Evolutionary conservation across 2,888 invertebrate genomes (phyloP).

Genomic region (Biston betularia): DNA sequence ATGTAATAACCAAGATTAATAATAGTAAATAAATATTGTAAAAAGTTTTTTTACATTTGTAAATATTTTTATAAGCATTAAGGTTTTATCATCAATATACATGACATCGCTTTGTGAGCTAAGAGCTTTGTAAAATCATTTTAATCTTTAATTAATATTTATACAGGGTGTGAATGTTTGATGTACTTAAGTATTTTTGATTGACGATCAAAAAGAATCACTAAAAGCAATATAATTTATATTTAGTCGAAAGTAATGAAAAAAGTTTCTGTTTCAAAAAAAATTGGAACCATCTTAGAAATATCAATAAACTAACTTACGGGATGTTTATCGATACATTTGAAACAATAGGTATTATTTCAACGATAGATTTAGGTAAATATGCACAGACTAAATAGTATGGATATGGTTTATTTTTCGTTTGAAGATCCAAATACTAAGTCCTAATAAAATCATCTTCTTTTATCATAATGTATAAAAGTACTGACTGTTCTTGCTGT

Average conservation of each 20-base stretch:
- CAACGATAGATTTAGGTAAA: too few species aligned
- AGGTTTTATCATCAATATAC: not conserved
- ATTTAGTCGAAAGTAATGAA: not conserved
- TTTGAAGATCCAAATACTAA: too few species aligned
- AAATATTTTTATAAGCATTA: conserved; percentile 8
- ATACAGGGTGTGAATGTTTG: conserved; percentile 20
- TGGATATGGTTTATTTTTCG: too few species aligned
- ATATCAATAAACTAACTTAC: too few species aligned
- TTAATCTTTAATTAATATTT: not conserved
- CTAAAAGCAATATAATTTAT: not conserved
- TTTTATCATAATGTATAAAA: too few species aligned
- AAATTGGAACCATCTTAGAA: too few species aligned
- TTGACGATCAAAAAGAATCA: too few species aligned
- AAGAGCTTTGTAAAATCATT: conserved; percentile 4
- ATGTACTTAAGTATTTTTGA: conserved; percentile 7
- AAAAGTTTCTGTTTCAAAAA: too few species aligned
- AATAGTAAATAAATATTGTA: not conserved
- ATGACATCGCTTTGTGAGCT: conserved; percentile 8
- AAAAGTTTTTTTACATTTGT: not conserved
- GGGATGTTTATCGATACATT: too few species aligned
- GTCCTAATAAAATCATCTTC: too few species aligned
- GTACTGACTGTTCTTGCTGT: too few species aligned
- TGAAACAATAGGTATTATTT: too few species aligned
- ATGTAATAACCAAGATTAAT: not conserved
- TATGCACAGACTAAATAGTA: not conserved